Base-by-base conservation (phyloP, 2,888 invertebrate species). In the Xylophagus ater region DNA sequence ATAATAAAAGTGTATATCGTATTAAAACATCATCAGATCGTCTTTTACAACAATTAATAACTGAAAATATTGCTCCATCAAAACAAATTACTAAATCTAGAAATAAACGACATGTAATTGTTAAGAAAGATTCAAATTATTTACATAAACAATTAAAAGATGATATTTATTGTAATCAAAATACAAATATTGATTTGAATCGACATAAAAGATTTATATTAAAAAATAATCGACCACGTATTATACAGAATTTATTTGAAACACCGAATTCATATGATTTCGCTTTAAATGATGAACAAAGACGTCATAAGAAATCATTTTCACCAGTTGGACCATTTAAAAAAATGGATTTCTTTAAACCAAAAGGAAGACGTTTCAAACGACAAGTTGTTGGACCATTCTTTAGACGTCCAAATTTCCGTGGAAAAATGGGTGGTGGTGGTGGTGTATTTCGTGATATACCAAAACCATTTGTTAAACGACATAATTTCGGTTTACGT, bases 151-250 rank as follows among this genome's bases (percentile, higher is more conserved):
- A 30, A 12, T 24, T 23, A 12, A 37, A 58, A 24, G 61, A 62
- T 4, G 59, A 62, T 48, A 58, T 62, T 1, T 59, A 56, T 34
- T 44, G 60, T 8, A 51, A 49, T 33, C 53, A 54, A 20, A 58
- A 60, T 3, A 51, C 55, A 7, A 50, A 51, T 2, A 34, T 46
- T 2, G 53, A 60, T 24, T 56, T 57, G 1, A 58, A 58, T 9
- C 37, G 40, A 24, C 29, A 40, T 12, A 40, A 40, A 15, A 25
- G 40, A 9, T 40, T 40, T 21, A 35, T 40, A 4, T 24, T 40
- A 6, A 25, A 40, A 30, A 34, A 34, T 14, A 30, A 31, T 18
- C 30, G 30, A 6, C 31, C 40, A 25, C 18, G 26, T 8, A 15
- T 35, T n/a, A 36, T 40, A 15, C 31, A 26, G 17, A 35, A 40